Conservation (phyloP, 2,113 vertebrate genomes). For the Noturus placidus region DNA sequence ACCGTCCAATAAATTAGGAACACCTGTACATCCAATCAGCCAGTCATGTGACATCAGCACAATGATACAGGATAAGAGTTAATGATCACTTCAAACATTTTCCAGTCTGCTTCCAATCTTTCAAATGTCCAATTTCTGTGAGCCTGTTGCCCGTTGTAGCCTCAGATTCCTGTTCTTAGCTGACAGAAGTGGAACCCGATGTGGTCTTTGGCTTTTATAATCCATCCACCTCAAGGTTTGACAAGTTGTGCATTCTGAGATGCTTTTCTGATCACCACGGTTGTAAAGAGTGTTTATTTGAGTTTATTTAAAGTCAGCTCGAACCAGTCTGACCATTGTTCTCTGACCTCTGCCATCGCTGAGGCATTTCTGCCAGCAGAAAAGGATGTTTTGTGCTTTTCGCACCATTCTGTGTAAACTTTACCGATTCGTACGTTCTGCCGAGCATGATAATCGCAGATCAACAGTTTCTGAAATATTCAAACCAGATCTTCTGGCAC, state of each 20-base stretch:
- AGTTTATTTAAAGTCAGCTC: background rate
- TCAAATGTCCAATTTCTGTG: no score
- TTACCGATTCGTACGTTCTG: background rate
- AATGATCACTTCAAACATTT: background rate
- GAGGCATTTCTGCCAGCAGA: background rate
- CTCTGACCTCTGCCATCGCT: background rate
- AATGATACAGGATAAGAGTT: background rate
- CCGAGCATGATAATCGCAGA: background rate
- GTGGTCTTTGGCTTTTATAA: no score
- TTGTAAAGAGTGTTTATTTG: no score
- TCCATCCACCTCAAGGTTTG: no score
- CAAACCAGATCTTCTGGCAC: background rate
- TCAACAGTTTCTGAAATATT: background rate
- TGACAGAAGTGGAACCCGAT: no score
- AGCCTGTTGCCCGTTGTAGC: no score
- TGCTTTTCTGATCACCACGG: no score
- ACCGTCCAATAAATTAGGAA: background rate
- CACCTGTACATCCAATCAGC: background rate
- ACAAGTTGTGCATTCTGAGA: no score
- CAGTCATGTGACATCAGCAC: background rate
- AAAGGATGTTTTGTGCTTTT: background rate
- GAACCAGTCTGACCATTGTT: background rate
- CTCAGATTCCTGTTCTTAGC: no score
- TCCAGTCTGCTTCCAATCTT: background rate
- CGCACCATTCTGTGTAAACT: background rate